Base-by-base conservation (phyloP, 1,140 invertebrate species). In the Drosophila baimaii region DNA sequence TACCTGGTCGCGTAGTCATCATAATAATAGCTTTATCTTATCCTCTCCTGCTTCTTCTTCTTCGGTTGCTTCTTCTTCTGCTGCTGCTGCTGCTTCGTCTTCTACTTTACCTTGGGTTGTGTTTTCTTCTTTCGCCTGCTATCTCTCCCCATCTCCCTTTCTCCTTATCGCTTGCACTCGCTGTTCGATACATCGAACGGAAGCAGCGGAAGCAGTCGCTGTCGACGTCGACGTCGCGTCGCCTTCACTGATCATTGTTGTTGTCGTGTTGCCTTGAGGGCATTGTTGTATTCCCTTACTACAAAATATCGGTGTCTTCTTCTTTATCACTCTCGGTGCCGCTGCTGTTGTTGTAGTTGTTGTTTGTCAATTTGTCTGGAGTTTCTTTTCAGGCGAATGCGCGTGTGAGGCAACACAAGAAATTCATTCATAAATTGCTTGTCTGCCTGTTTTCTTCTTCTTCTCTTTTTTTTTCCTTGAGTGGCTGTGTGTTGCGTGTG, bases 401-500 rank as follows among this genome's bases (percentile, higher is more conserved):
- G 73, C 76, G 89, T 91, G 89, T 72, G 75, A 91, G 71, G 89
- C 89, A 91, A 91, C 81, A 85, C 55, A 77, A 91, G 81, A 91
- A 91, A 91, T 91, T 91, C 89, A 91, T 91, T 91, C 89, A 91
- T 91, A 91, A 91, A 91, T 85, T 82, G 77, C 63, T 62, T 73
- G 57, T 62, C 65, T 64, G 73, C 47, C 55, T 73, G 73, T 63
- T 63, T 63, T 25, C 19, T 15, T 41, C 57, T 23, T 52, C 47
- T 31, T n/a, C 6, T 31, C 21, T 21, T n/a, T 31, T 31, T 21
- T n/a, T n/a, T 52, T 17, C 41, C 47, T 31, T 19, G 27, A 51
- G n/a, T 25, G 37, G 29, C 29, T 25, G 23, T 39, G 33, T 54
- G 31, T 47, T 63, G 31, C 29, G 29, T 46, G 66, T 54, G 73